Evolutionary conservation across 1,140 invertebrate species (phyloP).

Genomic region (Drosophila equinoxialis): DNA sequence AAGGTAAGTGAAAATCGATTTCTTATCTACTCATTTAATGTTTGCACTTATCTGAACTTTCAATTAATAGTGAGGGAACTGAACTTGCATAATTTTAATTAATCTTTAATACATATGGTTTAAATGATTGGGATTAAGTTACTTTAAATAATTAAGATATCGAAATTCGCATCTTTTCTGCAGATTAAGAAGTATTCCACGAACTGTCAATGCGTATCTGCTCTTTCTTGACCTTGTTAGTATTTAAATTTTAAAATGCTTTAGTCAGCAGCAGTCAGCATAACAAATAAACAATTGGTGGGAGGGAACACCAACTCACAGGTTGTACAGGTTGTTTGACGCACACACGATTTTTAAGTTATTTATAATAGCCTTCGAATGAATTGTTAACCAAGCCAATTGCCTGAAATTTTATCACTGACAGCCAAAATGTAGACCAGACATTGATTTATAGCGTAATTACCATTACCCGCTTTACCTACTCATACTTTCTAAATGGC

Average conservation of each 20-base stretch:
- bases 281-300: conserved; percentile 29
- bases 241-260: background rate
- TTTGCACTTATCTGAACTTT: too few relatives aligned
- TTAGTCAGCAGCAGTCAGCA: conserved; percentile 8
- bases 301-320: background rate
- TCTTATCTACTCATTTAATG: too few relatives aligned
- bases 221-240: background rate
- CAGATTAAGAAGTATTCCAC: background rate
- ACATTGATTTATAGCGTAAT: conserved; percentile 76
- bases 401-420: conserved; percentile 46
- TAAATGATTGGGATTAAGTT: too few relatives aligned
- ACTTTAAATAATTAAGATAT: too few relatives aligned
- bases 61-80: too few relatives aligned
- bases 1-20: too few relatives aligned
- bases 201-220: background rate
- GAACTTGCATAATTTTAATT: too few relatives aligned
- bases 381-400: conserved; percentile 43
- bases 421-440: conserved; percentile 69
- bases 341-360: conserved; percentile 40
- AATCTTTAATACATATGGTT: too few relatives aligned
- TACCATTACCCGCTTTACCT: conserved; percentile 57
- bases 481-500: conserved; percentile 27
- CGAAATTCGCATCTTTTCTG: too few relatives aligned
- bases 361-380: conserved; percentile 55
- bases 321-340: conserved; percentile 33